Percentiles rank a stretch among this genome's conserved stretches.
Conservation (phyloP, 64 coral and sea anemone species). For the Pocillopora verrucosa region DNA sequence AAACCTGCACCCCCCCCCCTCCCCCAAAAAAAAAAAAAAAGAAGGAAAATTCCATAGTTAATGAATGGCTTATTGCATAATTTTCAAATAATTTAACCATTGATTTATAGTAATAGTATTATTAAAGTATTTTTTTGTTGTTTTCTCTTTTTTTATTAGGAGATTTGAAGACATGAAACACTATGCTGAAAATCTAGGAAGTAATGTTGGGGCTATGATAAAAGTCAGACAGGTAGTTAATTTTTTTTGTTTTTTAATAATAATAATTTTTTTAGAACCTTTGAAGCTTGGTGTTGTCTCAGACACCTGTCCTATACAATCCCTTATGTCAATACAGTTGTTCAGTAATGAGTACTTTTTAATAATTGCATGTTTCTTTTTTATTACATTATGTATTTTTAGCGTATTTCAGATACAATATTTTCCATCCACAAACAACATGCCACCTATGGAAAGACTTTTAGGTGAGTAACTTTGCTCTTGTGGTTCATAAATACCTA, state of each 20-base stretch:
- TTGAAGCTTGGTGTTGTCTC: too few relatives aligned
- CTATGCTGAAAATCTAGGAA: constrained; percentile 87
- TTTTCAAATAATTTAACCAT: too few relatives aligned
- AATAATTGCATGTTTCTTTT: background rate
- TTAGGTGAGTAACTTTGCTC: constrained; percentile 54
- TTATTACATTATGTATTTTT: background rate
- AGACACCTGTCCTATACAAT: too few relatives aligned
- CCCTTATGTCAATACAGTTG: too few relatives aligned
- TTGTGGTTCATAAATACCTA: background rate
- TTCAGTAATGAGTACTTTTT: background rate
- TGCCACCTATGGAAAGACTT: constrained; percentile 90
- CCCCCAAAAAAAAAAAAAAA: too few relatives aligned
- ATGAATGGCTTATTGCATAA: too few relatives aligned
- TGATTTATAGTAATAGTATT: background rate
- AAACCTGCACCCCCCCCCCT: background rate
- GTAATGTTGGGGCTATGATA: constrained; percentile 85
- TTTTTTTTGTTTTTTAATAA: too few relatives aligned
- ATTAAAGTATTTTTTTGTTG: background rate
- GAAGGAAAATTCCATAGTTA: too few relatives aligned
- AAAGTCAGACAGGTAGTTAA: constrained; percentile 95
- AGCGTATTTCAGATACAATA: constrained; percentile 82
- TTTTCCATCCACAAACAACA: constrained; percentile 93
- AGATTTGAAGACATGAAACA: constrained; percentile 98
- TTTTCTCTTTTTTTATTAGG: constrained; percentile 32
- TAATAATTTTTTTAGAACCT: too few relatives aligned